phyloP scores from a whole-genome alignment of 2,797 vertebrate species.

The Coendou prehensilis region DNA sequence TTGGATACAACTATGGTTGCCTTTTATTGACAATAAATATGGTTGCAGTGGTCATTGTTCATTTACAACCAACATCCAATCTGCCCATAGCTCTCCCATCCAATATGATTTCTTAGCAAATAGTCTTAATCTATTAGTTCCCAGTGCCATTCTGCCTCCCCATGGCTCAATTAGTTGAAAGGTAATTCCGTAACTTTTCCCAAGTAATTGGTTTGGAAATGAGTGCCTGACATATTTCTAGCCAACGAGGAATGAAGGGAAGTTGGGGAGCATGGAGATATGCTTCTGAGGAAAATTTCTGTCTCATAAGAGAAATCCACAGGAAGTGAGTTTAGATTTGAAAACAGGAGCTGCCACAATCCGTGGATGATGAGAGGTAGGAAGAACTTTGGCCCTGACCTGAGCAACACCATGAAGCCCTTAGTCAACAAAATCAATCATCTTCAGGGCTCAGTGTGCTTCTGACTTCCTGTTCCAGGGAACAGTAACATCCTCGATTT shows the following conservation, averaged over 20 bases:
- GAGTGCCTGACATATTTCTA: not conserved
- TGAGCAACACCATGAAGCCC: not conserved
- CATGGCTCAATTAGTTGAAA: not conserved
- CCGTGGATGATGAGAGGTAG: not conserved
- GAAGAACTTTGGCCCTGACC: not conserved
- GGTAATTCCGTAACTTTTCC: not conserved
- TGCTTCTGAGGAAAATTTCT: constrained; percentile 6
- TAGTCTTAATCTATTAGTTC: not conserved
- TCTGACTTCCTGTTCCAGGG: constrained; percentile 3
- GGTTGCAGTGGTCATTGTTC: not conserved
- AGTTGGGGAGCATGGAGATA: not conserved
- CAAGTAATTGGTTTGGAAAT: not conserved
- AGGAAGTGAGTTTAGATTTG: not conserved
- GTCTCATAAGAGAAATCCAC: not conserved
- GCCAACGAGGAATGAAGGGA: not conserved
- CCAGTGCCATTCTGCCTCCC: not conserved
- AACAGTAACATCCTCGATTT: constrained; percentile 43
- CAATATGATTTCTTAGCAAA: not conserved
- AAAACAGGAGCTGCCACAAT: not conserved
- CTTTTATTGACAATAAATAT: not conserved
- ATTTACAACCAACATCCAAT: not conserved
- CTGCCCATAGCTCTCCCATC: not conserved
- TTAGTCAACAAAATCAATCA: not conserved
- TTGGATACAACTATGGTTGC: not conserved
- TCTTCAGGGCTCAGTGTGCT: not conserved